These are phyloP conservation scores for Nineta flava DNA, from an alignment of 2,888 invertebrate species.

Conservation along the genomic window DNA sequence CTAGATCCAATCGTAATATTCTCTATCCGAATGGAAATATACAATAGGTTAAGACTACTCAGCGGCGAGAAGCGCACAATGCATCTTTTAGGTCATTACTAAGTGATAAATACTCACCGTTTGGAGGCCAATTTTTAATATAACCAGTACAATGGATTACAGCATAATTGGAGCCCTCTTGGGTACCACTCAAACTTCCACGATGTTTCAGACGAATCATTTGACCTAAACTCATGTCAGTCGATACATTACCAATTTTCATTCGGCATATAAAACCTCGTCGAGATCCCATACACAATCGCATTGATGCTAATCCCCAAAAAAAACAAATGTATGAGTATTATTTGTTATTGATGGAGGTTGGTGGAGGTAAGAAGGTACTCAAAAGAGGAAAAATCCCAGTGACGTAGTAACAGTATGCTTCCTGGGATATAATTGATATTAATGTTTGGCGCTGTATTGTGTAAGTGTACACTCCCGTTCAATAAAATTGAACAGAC, in stretches of 20 bases:
- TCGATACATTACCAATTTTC: constrained; percentile 65
- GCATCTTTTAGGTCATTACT: constrained; percentile 7
- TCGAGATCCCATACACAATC: constrained; percentile 88
- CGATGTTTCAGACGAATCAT: constrained; percentile 74
- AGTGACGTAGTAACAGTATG: no score
- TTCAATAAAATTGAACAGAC: no score
- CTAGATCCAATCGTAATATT: constrained; percentile 2
- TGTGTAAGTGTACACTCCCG: no score
- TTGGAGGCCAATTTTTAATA: constrained; percentile 91
- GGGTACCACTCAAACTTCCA: constrained; percentile 72
- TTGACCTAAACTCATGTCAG: constrained; percentile 55
- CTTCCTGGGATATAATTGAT: no score
- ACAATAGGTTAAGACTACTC: no score
- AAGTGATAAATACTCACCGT: constrained; percentile 46
- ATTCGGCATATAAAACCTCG: constrained; percentile 93
- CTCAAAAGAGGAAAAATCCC: no score
- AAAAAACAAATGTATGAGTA: no score
- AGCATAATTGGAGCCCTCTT: constrained; percentile 84
- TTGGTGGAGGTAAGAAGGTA: no score
- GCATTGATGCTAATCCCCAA: constrained; percentile 59
- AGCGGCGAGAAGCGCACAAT: background rate
- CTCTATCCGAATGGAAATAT: no score
- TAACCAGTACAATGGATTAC: constrained; percentile 96
- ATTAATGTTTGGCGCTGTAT: no score
- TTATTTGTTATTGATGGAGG: no score